Evolutionary conservation across 2,113 vertebrate species (phyloP), one percentile per base, ranked within the genome.

Genomic region (Myodes glareolus): DNA sequence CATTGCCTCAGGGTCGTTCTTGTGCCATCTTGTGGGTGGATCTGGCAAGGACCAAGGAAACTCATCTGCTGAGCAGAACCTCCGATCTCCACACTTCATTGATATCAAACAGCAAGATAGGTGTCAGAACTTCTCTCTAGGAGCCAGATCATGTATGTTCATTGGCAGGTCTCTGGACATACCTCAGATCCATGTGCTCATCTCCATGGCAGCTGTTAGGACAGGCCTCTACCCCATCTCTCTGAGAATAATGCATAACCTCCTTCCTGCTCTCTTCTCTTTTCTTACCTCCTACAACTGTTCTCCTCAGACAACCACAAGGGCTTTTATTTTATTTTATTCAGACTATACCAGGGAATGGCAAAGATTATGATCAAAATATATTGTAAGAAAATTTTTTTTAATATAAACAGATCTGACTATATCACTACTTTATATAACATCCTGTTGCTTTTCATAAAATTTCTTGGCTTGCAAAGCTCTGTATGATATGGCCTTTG

Each of bases 21-120:
- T 96, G 94, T 94, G 94, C 95, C 84, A 84, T 87, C 97, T 94
- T 90, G 85, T 95, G 97, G 93, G 91, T 73, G 47, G 61, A 55
- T 78, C 67, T 92, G 89, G 91, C 58, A 95, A 92, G 80, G 52
- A 84, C 81, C 75, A 67, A 42, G 45, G 42, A 47, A 36, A n/a
- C 67, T 17, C 61, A 16, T 16, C 31, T 82, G 17, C 4, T 5
- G 67, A 45, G 42, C 11, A 84, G 58, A 92, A 33, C 87, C 45
- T n/a, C 72, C 13, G 1, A 21, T 84, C 76, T 86, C 72, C 70
- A 72, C 1, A 7, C 17, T 68, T 4, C 23, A 29, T 31, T 63
- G 42, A 39, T 31, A 6, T 1, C 52, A 88, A 90, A 61, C 45
- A 47, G 14, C 65, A 47, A 8, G 42, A 50, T 72, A 19, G 23